Conservation (phyloP, 2,797 vertebrate genomes). For the Myotis myotis region DNA sequence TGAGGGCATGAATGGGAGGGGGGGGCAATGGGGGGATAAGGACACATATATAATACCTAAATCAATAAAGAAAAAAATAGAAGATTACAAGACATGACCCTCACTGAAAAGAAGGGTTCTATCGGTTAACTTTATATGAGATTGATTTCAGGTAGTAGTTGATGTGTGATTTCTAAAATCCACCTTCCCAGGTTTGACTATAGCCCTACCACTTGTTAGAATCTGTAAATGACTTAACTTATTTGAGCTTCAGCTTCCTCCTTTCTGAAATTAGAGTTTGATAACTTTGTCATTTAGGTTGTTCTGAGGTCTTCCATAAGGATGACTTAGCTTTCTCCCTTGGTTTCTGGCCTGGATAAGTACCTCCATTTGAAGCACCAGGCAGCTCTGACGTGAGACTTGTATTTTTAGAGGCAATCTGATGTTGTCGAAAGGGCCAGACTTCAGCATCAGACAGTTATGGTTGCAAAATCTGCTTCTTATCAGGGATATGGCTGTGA, state of each 20-base stretch:
- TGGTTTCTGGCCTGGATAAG: background rate
- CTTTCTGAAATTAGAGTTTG: background rate
- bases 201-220: background rate
- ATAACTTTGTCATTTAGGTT: background rate
- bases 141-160: background rate
- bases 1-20: too few species aligned
- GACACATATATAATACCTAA: too few species aligned
- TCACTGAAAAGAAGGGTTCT: background rate
- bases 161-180: too few species aligned
- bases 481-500: background rate
- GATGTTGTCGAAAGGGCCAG: background rate
- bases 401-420: background rate
- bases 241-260: background rate
- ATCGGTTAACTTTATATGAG: background rate
- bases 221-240: background rate
- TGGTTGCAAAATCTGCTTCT: background rate
- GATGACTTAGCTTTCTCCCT: background rate
- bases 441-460: background rate
- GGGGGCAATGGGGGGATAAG: too few species aligned
- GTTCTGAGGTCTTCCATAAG: background rate
- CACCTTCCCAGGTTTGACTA: background rate
- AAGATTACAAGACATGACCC: background rate
- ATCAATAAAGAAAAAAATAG: background rate
- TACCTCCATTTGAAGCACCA: background rate
- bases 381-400: background rate